phyloP scores from a whole-genome alignment of 2,113 vertebrate species.

The Panurus biarmicus region DNA sequence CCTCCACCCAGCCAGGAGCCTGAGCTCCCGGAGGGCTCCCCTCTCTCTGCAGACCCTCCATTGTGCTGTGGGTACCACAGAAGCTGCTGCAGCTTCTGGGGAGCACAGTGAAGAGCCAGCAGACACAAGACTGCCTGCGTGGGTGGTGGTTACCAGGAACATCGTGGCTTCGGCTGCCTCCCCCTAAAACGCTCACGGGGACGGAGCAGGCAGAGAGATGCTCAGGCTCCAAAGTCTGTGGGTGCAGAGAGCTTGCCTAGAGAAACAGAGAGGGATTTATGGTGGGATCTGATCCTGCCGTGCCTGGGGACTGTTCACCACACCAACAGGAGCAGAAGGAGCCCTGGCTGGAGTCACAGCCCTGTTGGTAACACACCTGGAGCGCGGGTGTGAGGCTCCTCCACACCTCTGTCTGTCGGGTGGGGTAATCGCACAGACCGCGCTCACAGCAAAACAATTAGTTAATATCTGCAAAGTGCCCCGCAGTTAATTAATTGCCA shows the following conservation, averaged over 20 bases:
- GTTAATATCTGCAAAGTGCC: background rate
- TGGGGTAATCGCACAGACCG: background rate
- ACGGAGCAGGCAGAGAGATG: background rate
- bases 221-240: accelerated
- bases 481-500: background rate
- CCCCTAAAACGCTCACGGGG: accelerated
- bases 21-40: background rate
- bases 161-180: background rate
- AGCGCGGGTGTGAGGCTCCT: accelerated
- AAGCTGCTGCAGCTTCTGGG: background rate
- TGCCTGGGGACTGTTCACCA: background rate
- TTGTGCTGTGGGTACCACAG: background rate
- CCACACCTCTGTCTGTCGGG: background rate
- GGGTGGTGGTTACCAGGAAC: background rate
- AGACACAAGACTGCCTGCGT: background rate
- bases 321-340: background rate
- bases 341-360: background rate
- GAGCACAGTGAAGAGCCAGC: background rate
- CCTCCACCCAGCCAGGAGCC: background rate
- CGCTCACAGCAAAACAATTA: background rate
- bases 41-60: background rate
- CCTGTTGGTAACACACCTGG: background rate
- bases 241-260: background rate
- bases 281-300: background rate
- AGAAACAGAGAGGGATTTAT: accelerated